Evolutionary conservation across 35 echinoderm and acorn worm genomes (phyloP), one percentile per base, ranked within the genome.

Genomic region (Hemicentrotus pulcherrimus): DNA sequence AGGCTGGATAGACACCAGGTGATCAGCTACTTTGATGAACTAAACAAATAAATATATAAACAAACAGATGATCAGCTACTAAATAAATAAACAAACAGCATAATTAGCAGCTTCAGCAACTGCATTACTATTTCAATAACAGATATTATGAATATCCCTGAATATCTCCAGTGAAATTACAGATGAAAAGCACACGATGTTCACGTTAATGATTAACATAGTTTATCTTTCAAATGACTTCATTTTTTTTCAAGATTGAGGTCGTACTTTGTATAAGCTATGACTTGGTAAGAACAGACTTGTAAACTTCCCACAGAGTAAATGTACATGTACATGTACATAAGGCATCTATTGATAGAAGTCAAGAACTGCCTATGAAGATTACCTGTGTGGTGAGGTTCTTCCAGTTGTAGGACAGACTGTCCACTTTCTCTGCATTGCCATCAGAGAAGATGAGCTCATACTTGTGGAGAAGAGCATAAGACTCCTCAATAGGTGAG

Each of bases 371-470:
- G 65, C 22, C 65, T 28, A 78, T 78, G 28, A n/a, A n/a, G 65
- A 78, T 47, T 85, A 99, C 98, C 97, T 97, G 98, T 7, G 94
- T 61, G 47, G 92, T 95, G 6, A 99, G 31, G 61, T 99, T 99
- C 95, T 99, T 97, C 98, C 98, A 99, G 86, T 96, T 97, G 94
- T 99, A 99, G 9, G 98, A 97, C 91, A 99, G 86, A 60, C 94
- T 96, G 86, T 99, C 98, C 88, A 99, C 98, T 86, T 96, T 99
- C 95, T 99, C 98, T 24, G 98, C 98, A 94, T 97, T 97, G 10
- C 98, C 98, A 85, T 99, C 98, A 15, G 96, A 96, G 59, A 99
- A 99, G 78, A 95, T 88, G 18, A 99, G 86, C 59, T 99, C 97
- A 92, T 97, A 99, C 47, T 95, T 97, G 61, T 99, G 95, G 28